A percentile compares a stretch with the other conserved stretches of the same genome.
These are phyloP conservation scores for Podarcis siculus DNA, from an alignment of 2,797 vertebrate species.

Conservation along the genomic window DNA sequence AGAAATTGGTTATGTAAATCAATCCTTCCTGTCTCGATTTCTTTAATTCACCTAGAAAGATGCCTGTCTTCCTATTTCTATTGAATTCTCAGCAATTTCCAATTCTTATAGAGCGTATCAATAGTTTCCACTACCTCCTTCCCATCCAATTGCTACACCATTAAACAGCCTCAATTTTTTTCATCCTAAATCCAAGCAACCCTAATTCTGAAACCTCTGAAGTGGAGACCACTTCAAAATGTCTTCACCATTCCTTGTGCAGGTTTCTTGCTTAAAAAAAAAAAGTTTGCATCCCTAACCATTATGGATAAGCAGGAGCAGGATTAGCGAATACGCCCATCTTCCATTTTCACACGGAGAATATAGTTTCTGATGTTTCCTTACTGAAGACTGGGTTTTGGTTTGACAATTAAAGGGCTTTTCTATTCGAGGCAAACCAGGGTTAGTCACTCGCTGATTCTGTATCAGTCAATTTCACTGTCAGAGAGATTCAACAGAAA, in stretches of 20 bases:
- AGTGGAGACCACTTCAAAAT: background rate
- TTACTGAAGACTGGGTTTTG: background rate
- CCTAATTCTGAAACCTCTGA: background rate
- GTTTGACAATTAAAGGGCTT: background rate
- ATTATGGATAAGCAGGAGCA: background rate
- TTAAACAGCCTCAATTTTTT: background rate
- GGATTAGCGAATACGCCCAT: background rate
- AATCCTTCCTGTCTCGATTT: background rate
- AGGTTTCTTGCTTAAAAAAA: background rate
- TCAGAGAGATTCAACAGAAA: background rate
- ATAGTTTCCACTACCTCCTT: background rate
- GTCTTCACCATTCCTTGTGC: background rate
- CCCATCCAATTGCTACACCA: background rate
- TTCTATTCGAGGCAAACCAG: background rate
- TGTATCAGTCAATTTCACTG: background rate
- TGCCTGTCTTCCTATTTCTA: background rate
- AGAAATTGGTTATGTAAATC: background rate
- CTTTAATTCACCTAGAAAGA: background rate
- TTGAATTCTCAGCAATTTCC: background rate
- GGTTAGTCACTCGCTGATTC: background rate
- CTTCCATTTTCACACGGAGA: background rate
- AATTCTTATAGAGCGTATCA: background rate
- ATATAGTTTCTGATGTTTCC: background rate
- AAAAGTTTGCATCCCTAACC: background rate
- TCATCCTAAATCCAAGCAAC: background rate